Conservation (phyloP, 1,140 invertebrate species). For the Drosophila parvula region DNA sequence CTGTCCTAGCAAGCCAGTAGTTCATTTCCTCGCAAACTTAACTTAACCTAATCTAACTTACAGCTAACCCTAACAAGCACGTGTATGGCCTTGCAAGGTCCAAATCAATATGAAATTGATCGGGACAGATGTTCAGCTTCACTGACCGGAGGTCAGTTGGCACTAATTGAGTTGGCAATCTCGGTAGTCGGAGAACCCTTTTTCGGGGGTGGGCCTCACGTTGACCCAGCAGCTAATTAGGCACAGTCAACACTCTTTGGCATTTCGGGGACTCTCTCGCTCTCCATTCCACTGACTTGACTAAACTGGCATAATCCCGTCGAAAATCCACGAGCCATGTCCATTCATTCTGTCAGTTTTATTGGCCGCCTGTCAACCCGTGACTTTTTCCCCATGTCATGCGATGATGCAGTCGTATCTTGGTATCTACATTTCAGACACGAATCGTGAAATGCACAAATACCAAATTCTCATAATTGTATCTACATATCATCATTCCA, state of each 20-base stretch:
- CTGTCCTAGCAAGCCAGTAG: background rate
- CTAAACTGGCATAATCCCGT: conserved; percentile 77
- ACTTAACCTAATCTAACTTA: too few species aligned
- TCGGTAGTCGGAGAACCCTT: conserved; percentile 22
- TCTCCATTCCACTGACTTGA: conserved; percentile 65
- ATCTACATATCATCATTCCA: conserved; percentile 46
- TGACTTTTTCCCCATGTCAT: conserved; percentile 78
- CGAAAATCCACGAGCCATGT: conserved; percentile 54
- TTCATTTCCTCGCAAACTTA: too few species aligned
- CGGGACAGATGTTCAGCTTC: conserved; percentile 35
- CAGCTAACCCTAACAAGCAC: too few species aligned
- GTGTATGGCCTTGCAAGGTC: too few species aligned
- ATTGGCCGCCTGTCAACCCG: conserved; percentile 77
- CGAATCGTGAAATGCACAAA: conserved; percentile 71
- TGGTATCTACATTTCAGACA: conserved; percentile 52
- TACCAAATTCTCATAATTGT: conserved; percentile 46
- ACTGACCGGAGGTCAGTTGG: conserved; percentile 47
- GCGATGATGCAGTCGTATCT: conserved; percentile 71
- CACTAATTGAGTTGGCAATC: conserved; percentile 55
- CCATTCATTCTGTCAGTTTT: conserved; percentile 82
- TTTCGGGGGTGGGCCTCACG: conserved; percentile 34
- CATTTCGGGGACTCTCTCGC: conserved; percentile 35
- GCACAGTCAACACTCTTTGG: conserved; percentile 54
- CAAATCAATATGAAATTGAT: background rate
- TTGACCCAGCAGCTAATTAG: conserved; percentile 52